Evolutionary conservation across 2,888 invertebrate genomes (phyloP), one percentile per base, ranked within the genome.

Genomic region (Arrhopalites spinosus): DNA sequence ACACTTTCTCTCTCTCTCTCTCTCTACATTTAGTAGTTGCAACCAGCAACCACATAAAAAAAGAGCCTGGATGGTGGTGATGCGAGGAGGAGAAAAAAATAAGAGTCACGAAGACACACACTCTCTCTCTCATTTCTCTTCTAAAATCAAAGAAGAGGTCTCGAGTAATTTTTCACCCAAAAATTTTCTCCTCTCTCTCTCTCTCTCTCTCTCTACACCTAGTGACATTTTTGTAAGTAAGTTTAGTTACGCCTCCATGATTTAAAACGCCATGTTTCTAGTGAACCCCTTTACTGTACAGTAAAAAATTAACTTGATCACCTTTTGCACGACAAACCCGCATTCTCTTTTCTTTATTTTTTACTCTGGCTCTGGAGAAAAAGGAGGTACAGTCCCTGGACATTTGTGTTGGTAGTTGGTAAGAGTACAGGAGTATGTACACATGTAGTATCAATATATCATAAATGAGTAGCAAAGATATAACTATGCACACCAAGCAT

Each of bases 281-380:
- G n/a, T n/a, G n/a, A n/a, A n/a, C n/a, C n/a, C 45, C 75, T 67
- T 67, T 59, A 72, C 66, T 56, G 53, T 63, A 29, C 66, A 36
- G 71, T n/a, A n/a, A n/a, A n/a, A n/a, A 75, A 75, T 71, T 75
- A 75, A 72, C 75, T 67, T 61, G 56, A 50, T 64, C 71, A 72
- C 71, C 69, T 74, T 45, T 45, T 23, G 59, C 29, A 56, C 30
- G 20, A 2, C n/a, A 11, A 30, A 20, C 17, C 27, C 47, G 23
- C 25, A 47, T 25, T 23, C 27, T 17, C 67, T 15, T 56, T 45
- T 17, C 67, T 15, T 56, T 68, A 23, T 56, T n/a, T 36, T 53
- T 70, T 59, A 3, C 36, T 36, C n/a, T n/a, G n/a, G n/a, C n/a
- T n/a, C n/a, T n/a, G n/a, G n/a, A n/a, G n/a, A n/a, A n/a, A n/a